phyloP scores from a whole-genome alignment of 1,140 invertebrate species.

The Teleogryllus occipitalis region DNA sequence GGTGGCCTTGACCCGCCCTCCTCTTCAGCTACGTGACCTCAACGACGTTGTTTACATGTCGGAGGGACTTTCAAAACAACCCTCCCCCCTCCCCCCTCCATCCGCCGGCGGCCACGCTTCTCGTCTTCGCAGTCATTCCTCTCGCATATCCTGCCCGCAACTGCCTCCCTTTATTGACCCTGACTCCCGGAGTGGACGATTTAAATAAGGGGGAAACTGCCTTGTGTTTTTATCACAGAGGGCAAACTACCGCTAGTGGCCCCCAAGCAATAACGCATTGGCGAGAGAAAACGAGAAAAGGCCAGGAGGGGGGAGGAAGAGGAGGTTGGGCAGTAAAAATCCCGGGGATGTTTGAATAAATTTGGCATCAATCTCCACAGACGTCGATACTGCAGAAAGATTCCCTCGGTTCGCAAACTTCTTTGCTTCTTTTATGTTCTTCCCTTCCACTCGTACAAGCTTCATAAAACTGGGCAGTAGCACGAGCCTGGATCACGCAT shows the following conservation, averaged over 20 bases:
- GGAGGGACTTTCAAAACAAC: not conserved
- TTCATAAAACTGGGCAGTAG: not conserved
- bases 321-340: not conserved
- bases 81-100: not conserved
- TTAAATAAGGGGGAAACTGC: not conserved
- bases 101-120: not conserved
- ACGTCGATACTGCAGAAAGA: not conserved
- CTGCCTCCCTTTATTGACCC: not conserved
- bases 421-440: not conserved
- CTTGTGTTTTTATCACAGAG: not conserved
- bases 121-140: not conserved
- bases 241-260: not conserved
- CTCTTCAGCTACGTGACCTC: not conserved
- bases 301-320: not conserved
- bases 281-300: not conserved
- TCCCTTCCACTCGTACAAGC: not conserved
- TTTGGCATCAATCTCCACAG: not conserved
- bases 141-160: not conserved
- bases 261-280: not conserved
- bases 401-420: not conserved
- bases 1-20: not conserved
- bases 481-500: too few relatives aligned
- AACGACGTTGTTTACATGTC: not conserved
- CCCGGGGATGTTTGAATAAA: not conserved
- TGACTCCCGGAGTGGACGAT: not conserved